phyloP scores from a whole-genome alignment of 2,113 vertebrate species.

The Isichthys henryi region DNA sequence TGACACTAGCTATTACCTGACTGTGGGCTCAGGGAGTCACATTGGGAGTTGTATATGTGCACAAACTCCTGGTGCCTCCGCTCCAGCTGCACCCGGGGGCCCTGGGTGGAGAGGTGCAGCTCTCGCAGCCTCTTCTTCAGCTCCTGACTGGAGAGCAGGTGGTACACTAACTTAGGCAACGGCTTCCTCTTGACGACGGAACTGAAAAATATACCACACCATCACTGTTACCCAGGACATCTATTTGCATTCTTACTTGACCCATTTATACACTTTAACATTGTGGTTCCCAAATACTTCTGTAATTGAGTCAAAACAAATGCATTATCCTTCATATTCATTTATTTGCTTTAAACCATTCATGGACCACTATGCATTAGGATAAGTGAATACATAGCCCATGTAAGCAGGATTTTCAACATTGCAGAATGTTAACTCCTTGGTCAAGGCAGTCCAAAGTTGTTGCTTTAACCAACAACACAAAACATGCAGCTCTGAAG shows the following conservation, averaged over 20 bases:
- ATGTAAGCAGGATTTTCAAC: not conserved
- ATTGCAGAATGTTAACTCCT: not conserved
- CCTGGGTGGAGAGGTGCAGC: conserved; percentile 67
- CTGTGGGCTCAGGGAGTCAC: conserved; percentile 81
- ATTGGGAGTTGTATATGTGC: conserved; percentile 82
- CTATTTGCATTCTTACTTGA: not conserved
- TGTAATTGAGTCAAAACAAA: not conserved
- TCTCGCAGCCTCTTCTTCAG: conserved; percentile 77
- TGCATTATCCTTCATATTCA: not conserved
- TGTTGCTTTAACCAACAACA: not conserved
- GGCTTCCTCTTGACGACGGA: conserved; percentile 62
- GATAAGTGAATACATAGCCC: not conserved
- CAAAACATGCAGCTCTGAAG: not conserved
- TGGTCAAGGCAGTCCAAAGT: not conserved
- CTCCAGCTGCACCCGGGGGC: conserved; percentile 74
- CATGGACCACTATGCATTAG: not conserved
- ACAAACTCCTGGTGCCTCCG: conserved; percentile 80
- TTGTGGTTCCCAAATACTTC: not conserved
- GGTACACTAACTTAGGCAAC: conserved; percentile 82
- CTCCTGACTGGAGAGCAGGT: conserved; percentile 75
- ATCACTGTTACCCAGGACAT: not conserved
- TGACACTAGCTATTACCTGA: conserved; percentile 58
- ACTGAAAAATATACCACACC: conserved; percentile 40
- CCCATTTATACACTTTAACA: not conserved
- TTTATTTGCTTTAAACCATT: not conserved